Percentiles rank a stretch among this genome's conserved stretches.
Evolutionary conservation across 37 sponge, comb jelly and placozoan genomes (phyloP).

Genomic region (Ianthella basta): DNA sequence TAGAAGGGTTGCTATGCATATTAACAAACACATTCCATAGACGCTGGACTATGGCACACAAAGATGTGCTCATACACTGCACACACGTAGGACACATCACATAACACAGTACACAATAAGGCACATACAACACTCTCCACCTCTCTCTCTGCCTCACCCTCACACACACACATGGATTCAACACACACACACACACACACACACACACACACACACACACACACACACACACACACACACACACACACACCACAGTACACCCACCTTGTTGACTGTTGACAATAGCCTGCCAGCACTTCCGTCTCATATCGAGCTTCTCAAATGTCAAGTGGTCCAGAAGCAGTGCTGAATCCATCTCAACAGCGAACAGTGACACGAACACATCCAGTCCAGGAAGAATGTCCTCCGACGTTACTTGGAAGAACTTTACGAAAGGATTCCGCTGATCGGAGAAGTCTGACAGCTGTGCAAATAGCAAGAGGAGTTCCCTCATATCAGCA

Average conservation of each 20-base stretch:
- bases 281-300: constrained; percentile 6
- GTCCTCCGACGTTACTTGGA: background rate
- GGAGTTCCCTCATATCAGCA: background rate
- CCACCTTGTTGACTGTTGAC: constrained; percentile 1
- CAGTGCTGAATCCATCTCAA: background rate
- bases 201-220: background rate
- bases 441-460: background rate
- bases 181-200: constrained; percentile 20
- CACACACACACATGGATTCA: constrained; percentile 16
- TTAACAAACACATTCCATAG: too few species aligned
- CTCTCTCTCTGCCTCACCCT: background rate
- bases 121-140: background rate
- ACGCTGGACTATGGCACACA: too few species aligned
- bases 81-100: background rate
- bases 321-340: background rate
- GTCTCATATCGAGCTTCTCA: background rate
- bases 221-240: constrained; percentile 30
- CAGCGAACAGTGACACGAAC: constrained; percentile 20
- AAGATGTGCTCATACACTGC: background rate
- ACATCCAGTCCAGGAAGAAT: background rate
- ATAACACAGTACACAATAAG: background rate
- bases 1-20: too few species aligned
- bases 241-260: constrained; percentile 6
- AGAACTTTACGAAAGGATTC: constrained; percentile 17
- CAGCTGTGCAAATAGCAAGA: constrained; percentile 11